Base-by-base conservation (phyloP, 2,113 vertebrate species). In the Chunga burmeisteri region DNA sequence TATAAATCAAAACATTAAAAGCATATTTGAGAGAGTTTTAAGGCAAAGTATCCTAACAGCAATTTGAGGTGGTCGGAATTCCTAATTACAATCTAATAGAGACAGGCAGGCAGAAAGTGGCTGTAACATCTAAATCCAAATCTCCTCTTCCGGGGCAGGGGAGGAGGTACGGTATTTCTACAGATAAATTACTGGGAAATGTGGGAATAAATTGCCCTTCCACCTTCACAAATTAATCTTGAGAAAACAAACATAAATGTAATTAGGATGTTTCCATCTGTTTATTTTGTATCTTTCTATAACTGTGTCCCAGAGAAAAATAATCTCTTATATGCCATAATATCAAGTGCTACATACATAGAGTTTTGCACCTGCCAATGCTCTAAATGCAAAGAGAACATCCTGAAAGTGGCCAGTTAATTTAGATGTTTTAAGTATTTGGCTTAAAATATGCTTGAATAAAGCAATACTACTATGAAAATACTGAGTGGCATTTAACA, bases 21-120 rank as follows among this genome's bases (percentile, higher is more conserved):
- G 58, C 40, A 88, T 91, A 95, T 82, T 94, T 91, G 86, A 84
- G 95, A 91, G 55, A 70, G 61, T 91, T 97, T 86, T 93, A 52
- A 81, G 63, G n/a, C 5, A 83, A 84, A 93, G 66, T 55, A 72
- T 73, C 68, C 68, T 81, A 85, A 86, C 15, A 84, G 36, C 70
- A 86, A 83, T 92, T 86, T 85, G 19, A 82, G 18, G 29, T 89
- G 26, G 10, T 81, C 32, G 5, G 75, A 97, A 94, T 95, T 95
- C 42, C 16, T 34, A 77, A 91, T 96, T 94, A 88, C 75, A 94
- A 87, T 81, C 65, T 81, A 71, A 67, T 10, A 81, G 82, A 86
- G 71, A 94, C 42, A 27, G 77, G 16, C 26, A 94, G 74, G 65
- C 81, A 63, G 25, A 81, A 79, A 81, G 23, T 50, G 82, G 47